phyloP scores from a whole-genome alignment of 2,113 vertebrate species.

The Psittacus erithacus region DNA sequence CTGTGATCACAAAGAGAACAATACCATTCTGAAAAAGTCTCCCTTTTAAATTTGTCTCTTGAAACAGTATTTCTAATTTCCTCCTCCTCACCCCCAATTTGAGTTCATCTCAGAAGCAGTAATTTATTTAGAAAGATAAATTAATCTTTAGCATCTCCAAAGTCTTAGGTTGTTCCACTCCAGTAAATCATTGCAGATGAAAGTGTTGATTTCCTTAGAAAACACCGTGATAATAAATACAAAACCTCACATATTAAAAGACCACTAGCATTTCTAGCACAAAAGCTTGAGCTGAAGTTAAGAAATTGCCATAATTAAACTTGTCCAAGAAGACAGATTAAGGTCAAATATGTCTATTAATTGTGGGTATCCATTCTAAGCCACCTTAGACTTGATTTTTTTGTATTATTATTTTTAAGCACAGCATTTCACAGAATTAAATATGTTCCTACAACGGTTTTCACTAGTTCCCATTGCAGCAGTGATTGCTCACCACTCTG shows the following conservation, averaged over 20 bases:
- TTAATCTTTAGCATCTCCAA: not conserved
- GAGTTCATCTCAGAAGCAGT: not conserved
- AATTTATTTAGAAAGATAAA: not conserved
- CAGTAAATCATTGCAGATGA: not conserved
- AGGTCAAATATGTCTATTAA: conserved; percentile 63
- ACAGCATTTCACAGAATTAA: not conserved
- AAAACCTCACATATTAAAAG: not conserved
- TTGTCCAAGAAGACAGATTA: conserved; percentile 65
- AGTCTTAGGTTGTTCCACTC: not conserved
- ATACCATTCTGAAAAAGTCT: not conserved
- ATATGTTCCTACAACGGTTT: accelerated
- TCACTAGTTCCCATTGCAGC: not conserved
- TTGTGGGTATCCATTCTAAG: conserved; percentile 14
- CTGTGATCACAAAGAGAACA: not conserved
- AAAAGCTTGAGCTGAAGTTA: not conserved
- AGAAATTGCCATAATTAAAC: conserved; percentile 65
- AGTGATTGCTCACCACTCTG: not conserved
- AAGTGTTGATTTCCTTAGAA: not conserved
- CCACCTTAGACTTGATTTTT: not conserved
- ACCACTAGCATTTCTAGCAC: conserved; percentile 37
- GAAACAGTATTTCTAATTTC: not conserved
- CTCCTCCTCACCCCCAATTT: not conserved
- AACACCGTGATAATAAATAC: not conserved
- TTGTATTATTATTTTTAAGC: not conserved
- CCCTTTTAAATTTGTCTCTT: not conserved